Percentiles rank a stretch among this genome's conserved stretches.
Evolutionary conservation across 2,113 vertebrate species (phyloP).

Genomic region (Athene noctua): DNA sequence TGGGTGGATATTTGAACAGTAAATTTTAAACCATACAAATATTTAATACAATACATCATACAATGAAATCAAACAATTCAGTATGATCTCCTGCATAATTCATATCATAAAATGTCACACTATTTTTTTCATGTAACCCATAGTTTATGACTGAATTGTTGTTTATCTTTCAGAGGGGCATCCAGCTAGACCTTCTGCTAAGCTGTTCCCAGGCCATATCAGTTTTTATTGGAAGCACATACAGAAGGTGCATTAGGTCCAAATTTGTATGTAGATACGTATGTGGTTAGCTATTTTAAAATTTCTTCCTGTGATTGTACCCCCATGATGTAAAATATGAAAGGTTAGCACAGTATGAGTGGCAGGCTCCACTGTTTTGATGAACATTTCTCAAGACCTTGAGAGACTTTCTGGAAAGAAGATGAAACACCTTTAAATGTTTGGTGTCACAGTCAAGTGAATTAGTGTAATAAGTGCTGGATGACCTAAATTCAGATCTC

Average conservation of each 20-base stretch:
- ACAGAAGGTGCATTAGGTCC: not conserved
- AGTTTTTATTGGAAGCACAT: not conserved
- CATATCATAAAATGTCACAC: not conserved
- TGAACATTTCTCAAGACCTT: not conserved
- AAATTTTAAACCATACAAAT: not conserved
- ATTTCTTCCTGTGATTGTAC: not conserved
- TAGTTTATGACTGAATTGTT: not conserved
- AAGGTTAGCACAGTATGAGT: not conserved
- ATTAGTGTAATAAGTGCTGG: not conserved
- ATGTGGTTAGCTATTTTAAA: not conserved
- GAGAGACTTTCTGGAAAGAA: not conserved
- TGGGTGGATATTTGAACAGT: not conserved
- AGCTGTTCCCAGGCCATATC: not conserved
- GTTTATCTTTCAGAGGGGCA: not conserved
- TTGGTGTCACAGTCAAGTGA: not conserved
- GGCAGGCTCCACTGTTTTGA: not conserved
- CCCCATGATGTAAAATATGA: not conserved
- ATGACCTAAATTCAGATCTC: not conserved
- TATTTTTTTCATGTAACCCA: not conserved
- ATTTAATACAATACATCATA: not conserved
- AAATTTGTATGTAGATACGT: not conserved
- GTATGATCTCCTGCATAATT: not conserved
- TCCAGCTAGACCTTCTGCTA: not conserved
- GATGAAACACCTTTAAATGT: not conserved
- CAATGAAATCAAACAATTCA: not conserved